These are phyloP conservation scores for Celastrina argiolus DNA, from an alignment of 2,888 invertebrate genomes.

Conservation along the genomic window DNA sequence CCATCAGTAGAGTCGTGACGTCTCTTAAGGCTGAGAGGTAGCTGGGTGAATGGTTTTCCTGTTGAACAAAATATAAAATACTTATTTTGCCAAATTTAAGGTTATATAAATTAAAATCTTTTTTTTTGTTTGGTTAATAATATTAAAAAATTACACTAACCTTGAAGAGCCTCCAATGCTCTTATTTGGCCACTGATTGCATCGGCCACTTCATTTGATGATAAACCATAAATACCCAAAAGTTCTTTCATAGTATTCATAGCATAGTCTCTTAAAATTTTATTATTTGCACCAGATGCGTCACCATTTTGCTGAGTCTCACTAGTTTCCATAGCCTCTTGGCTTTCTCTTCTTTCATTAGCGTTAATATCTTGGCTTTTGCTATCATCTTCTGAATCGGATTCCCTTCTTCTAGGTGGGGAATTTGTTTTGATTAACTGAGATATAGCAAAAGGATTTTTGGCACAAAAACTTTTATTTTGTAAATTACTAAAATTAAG, in stretches of 20 bases:
- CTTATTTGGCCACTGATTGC: conserved; percentile 82
- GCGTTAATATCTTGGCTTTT: conserved; percentile 72
- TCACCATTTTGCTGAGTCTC: conserved; percentile 66
- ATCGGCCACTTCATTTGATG: conserved; percentile 83
- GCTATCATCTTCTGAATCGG: conserved; percentile 68
- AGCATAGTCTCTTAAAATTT: conserved; percentile 85
- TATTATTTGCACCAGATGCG: conserved; percentile 71
- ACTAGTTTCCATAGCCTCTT: conserved; percentile 53
- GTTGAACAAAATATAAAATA: conserved; percentile 3
- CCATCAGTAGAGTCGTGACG: conserved; percentile 67
- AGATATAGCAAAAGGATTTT: conserved; percentile 77
- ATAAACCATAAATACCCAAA: conserved; percentile 86
- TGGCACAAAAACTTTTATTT: conserved; percentile 75
- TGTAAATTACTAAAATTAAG: conserved; percentile 71
- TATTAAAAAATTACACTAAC: conserved; percentile 47
- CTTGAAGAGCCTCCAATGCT: conserved; percentile 83
- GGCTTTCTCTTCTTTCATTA: conserved; percentile 64
- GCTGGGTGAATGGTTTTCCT: conserved; percentile 70
- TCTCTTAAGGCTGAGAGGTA: conserved; percentile 64
- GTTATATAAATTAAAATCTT: conserved; percentile 15
- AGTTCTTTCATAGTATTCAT: conserved; percentile 89
- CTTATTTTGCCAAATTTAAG: neutral
- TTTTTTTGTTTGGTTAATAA: neutral
- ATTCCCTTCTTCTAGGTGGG: conserved; percentile 73
- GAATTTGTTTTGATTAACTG: conserved; percentile 76